phyloP scores from a whole-genome alignment of 2,888 invertebrate species.

The Chromoteleia sp. region DNA sequence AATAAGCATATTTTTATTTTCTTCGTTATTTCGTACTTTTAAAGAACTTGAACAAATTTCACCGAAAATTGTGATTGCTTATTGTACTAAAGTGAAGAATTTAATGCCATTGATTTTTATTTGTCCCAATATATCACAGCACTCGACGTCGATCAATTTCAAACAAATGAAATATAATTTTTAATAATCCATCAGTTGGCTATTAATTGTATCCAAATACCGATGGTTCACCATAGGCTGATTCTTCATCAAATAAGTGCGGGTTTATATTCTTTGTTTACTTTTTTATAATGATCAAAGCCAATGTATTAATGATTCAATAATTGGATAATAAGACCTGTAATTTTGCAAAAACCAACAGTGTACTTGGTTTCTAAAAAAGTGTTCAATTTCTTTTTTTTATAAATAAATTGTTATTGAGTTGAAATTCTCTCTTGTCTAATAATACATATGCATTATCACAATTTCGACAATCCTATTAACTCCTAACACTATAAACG shows the following conservation, averaged over 20 bases:
- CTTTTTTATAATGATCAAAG: constrained; percentile 24
- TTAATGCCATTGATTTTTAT: neutral
- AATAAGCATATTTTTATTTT: too few relatives aligned
- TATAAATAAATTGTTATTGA: constrained; percentile 68
- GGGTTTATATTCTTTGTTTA: constrained; percentile 32
- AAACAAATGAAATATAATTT: neutral
- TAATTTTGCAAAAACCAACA: constrained; percentile 44
- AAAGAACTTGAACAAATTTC: neutral
- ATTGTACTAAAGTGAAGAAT: neutral
- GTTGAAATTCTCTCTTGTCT: constrained; percentile 40
- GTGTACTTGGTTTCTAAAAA: constrained; percentile 53
- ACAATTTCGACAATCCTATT: constrained; percentile 36
- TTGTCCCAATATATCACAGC: neutral
- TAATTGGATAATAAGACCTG: constrained; percentile 22
- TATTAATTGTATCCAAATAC: neutral
- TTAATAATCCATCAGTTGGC: neutral
- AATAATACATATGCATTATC: constrained; percentile 24
- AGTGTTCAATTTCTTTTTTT: constrained; percentile 59
- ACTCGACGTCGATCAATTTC: neutral
- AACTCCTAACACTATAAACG: constrained; percentile 27
- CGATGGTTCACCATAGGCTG: constrained; percentile 11
- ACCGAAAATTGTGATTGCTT: constrained; percentile 43
- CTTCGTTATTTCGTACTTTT: too few relatives aligned
- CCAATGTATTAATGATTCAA: constrained; percentile 13
- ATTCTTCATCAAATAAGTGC: constrained; percentile 7